phyloP scores from a whole-genome alignment of 2,113 vertebrate species.

The Rynchops niger region DNA sequence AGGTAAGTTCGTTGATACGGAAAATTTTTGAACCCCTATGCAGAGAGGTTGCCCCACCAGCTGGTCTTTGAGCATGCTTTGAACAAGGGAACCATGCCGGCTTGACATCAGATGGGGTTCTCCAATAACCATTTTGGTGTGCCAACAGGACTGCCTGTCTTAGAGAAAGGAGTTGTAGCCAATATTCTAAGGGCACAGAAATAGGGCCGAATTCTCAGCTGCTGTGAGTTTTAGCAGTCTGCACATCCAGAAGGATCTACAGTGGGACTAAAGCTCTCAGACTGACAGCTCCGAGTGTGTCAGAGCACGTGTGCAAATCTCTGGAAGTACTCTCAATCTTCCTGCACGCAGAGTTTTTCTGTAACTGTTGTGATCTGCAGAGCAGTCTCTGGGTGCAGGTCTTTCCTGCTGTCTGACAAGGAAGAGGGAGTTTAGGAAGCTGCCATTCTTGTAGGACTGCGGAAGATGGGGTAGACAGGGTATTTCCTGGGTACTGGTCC shows the following conservation, averaged over 20 bases:
- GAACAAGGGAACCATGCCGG: accelerated
- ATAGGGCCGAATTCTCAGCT: background rate
- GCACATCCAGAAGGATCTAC: background rate
- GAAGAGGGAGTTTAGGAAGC: background rate
- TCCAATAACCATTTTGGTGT: background rate
- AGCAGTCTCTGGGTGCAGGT: too few relatives aligned
- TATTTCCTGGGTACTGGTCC: accelerated
- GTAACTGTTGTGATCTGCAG: background rate
- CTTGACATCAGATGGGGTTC: accelerated
- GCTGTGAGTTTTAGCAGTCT: too few relatives aligned
- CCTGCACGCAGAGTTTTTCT: accelerated
- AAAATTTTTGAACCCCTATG: accelerated
- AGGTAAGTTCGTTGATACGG: background rate
- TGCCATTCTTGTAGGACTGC: accelerated
- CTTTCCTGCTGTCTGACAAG: background rate
- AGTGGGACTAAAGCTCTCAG: background rate
- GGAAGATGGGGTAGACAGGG: background rate
- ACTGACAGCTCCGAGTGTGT: accelerated
- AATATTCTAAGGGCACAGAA: too few relatives aligned
- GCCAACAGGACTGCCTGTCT: background rate
- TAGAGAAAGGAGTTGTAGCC: background rate
- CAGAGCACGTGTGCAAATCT: background rate
- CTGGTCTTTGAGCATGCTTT: background rate
- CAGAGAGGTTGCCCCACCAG: background rate
- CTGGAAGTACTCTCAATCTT: background rate